A percentile compares a stretch with the other conserved stretches of the same genome.
These are phyloP conservation scores for Vireo griseus DNA, from an alignment of 2,797 vertebrate genomes.

Conservation along the genomic window DNA sequence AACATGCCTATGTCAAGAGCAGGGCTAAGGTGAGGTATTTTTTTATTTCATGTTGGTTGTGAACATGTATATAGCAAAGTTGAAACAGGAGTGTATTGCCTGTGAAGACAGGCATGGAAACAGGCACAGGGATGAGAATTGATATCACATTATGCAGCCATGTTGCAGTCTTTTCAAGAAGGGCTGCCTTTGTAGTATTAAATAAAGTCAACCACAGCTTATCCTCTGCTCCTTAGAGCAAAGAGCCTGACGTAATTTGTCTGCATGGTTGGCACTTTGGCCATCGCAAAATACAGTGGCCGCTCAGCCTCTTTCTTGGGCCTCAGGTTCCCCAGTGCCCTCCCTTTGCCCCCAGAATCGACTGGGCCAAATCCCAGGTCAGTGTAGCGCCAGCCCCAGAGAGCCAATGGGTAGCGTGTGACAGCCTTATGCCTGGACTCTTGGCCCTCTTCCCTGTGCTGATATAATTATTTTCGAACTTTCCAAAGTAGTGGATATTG, in stretches of 20 bases:
- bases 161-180: neutral
- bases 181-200: neutral
- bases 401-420: neutral
- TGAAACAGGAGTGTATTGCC: neutral
- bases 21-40: neutral
- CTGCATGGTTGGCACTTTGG: neutral
- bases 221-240: neutral
- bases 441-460: neutral
- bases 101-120: neutral
- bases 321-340: neutral
- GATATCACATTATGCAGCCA: fast-evolving
- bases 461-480: neutral
- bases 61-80: neutral
- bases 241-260: neutral
- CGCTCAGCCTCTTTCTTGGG: neutral
- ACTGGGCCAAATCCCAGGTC: neutral
- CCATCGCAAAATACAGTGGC: fast-evolving
- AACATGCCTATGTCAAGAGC: neutral
- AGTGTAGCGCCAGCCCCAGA: neutral
- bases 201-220: neutral
- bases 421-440: neutral
- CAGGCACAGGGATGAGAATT: fast-evolving
- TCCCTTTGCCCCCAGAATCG: neutral
- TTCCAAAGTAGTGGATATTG: neutral
- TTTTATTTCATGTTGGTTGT: neutral